These are phyloP conservation scores for Asobara japonica DNA, from an alignment of 1,140 invertebrate species.

Conservation along the genomic window DNA sequence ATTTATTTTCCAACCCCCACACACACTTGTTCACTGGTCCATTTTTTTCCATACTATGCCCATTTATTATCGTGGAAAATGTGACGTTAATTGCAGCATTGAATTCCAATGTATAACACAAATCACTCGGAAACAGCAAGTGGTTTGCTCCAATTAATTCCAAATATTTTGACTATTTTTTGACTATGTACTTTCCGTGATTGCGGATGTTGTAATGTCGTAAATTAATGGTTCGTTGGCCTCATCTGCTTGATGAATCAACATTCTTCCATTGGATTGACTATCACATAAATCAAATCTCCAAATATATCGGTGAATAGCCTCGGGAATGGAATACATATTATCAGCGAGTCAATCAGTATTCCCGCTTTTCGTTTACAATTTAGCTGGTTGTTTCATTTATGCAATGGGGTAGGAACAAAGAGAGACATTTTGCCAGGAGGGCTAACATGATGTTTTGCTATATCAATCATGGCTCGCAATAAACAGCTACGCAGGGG, in stretches of 20 bases:
- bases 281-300: too few species aligned
- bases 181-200: too few species aligned
- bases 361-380: neutral
- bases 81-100: slow-evolving; percentile 31
- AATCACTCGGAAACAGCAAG: slow-evolving; percentile 9
- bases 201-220: too few species aligned
- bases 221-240: too few species aligned
- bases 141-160: neutral
- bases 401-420: neutral
- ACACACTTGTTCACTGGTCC: neutral
- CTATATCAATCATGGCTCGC: slow-evolving; percentile 56
- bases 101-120: slow-evolving; percentile 17
- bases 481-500: slow-evolving; percentile 47
- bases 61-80: slow-evolving; percentile 27
- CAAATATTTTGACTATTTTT: neutral
- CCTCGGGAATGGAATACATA: too few species aligned
- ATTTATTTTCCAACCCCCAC: slow-evolving; percentile 7
- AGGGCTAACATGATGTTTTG: slow-evolving; percentile 45
- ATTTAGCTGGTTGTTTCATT: neutral
- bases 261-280: too few species aligned
- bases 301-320: too few species aligned
- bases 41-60: slow-evolving; percentile 7
- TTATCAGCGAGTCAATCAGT: neutral
- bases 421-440: neutral
- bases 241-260: too few species aligned